Conservation (phyloP, 2,113 vertebrate species). For the Seriola aureovittata region DNA sequence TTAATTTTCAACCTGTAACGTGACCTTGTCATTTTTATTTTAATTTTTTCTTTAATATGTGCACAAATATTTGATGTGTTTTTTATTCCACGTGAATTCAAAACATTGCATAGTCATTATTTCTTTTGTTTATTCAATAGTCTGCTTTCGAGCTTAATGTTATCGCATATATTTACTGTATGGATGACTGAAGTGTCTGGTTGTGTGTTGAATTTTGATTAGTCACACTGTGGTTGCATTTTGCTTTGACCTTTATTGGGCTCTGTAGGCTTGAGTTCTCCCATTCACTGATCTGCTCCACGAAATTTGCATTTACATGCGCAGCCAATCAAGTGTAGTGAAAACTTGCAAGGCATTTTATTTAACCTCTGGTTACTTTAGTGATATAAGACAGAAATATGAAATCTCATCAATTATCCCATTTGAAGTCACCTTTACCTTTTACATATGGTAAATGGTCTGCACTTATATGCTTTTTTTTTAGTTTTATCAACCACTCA, state of each 20-base stretch:
- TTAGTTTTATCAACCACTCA: too few relatives aligned
- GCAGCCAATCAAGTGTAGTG: background rate
- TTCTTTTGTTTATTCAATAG: background rate
- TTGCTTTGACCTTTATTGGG: constrained; percentile 44
- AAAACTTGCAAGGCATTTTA: background rate
- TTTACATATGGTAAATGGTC: background rate
- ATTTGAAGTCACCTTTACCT: background rate
- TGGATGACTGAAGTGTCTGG: constrained; percentile 9
- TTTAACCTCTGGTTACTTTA: background rate
- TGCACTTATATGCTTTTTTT: too few relatives aligned
- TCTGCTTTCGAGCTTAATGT: background rate
- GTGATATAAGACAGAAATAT: background rate
- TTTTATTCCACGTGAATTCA: background rate
- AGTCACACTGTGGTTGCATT: constrained; percentile 14
- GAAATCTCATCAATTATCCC: background rate
- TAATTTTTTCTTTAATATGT: background rate
- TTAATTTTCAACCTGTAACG: constrained; percentile 11
- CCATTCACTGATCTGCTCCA: constrained; percentile 1
- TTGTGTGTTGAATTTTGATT: constrained; percentile 36
- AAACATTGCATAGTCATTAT: background rate
- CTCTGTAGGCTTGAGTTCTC: constrained; percentile 3
- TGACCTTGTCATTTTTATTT: background rate
- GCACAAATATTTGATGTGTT: background rate
- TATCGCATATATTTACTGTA: constrained; percentile 4
- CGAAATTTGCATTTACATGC: background rate